phyloP scores from a whole-genome alignment of 2,113 vertebrate species.

The Microcebus griseorufus region DNA sequence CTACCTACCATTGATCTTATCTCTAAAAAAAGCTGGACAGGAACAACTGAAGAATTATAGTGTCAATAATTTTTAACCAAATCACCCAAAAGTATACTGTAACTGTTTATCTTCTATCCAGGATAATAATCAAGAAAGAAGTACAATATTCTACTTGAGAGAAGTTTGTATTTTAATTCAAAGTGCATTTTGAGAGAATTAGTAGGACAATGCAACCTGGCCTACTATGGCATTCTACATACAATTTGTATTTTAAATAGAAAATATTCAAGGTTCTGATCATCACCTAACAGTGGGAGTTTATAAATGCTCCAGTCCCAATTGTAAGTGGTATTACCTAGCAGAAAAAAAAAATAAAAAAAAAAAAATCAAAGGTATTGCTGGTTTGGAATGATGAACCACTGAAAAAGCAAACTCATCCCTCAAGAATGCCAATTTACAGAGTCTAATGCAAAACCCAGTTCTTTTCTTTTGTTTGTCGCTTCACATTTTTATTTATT shows the following conservation, averaged over 20 bases:
- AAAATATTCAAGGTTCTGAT: not conserved
- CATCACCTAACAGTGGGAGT: not conserved
- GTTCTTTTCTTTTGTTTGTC: not conserved
- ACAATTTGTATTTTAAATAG: not conserved
- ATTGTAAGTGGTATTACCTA: not conserved
- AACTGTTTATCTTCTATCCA: not conserved
- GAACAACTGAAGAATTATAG: not conserved
- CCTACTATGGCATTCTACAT: not conserved
- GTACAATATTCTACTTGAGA: not conserved
- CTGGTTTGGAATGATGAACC: not conserved
- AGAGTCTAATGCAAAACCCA: constrained; percentile 34
- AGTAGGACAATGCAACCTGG: not conserved
- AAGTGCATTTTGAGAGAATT: not conserved
- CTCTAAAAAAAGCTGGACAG: not conserved
- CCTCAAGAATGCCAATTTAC: not conserved
- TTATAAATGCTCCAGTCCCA: not conserved
- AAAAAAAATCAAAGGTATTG: not conserved
- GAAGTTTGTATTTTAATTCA: not conserved
- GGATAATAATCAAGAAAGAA: not conserved
- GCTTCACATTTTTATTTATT: not conserved
- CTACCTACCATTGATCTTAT: not conserved
- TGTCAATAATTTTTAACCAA: not conserved
- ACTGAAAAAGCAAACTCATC: constrained; percentile 45
- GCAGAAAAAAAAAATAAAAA: not conserved
- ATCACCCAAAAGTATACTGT: not conserved